These are phyloP conservation scores for Drosophila aff. DNA, from an alignment of 1,140 invertebrate genomes.

Conservation along the genomic window DNA sequence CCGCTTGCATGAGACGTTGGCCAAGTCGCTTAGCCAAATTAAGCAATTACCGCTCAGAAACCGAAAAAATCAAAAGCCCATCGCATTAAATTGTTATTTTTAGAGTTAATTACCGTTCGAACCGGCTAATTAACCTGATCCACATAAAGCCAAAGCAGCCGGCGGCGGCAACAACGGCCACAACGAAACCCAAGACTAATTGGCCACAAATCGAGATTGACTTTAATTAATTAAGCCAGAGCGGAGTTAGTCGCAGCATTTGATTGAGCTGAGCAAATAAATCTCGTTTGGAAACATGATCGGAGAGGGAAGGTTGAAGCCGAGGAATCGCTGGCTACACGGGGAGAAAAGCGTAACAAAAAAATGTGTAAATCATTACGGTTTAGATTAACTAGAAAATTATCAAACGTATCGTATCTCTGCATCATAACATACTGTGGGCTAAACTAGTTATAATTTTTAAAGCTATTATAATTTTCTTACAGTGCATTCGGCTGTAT, in stretches of 20 bases:
- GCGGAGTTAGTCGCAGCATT: constrained; percentile 35
- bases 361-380: neutral
- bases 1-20: constrained; percentile 72
- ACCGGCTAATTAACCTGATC: constrained; percentile 74
- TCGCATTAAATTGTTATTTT: constrained; percentile 69
- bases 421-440: no score
- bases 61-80: constrained; percentile 41
- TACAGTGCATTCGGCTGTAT: constrained; percentile 12
- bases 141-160: constrained; percentile 59
- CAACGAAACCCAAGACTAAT: constrained; percentile 68
- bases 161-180: constrained; percentile 38
- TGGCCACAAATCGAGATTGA: constrained; percentile 75
- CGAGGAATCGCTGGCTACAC: neutral
- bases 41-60: constrained; percentile 65
- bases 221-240: constrained; percentile 72
- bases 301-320: constrained; percentile 30
- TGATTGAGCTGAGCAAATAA: constrained; percentile 61
- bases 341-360: neutral
- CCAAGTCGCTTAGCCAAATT: constrained; percentile 71
- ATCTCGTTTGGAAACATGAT: constrained; percentile 48
- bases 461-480: constrained; percentile 3
- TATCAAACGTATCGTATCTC: no score
- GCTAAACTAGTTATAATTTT: neutral
- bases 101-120: constrained; percentile 61
- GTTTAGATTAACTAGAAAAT: no score